These are phyloP conservation scores for Formica aserva DNA, from an alignment of 2,888 invertebrate species.

Conservation along the genomic window DNA sequence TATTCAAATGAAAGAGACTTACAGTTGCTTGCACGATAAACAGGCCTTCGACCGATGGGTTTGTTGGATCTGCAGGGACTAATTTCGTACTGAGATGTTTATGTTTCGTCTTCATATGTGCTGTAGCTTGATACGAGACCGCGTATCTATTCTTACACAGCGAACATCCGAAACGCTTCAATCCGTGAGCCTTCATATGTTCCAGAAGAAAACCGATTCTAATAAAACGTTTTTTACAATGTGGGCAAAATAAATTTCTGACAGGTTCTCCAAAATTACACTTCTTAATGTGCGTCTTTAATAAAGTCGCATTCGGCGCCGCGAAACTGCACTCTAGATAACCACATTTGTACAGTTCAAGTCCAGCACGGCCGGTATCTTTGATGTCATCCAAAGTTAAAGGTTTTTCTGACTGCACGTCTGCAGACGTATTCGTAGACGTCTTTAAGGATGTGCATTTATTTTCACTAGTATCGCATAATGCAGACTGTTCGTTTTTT, in stretches of 20 bases:
- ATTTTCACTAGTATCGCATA: constrained; percentile 61
- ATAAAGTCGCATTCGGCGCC: constrained; percentile 80
- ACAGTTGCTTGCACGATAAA: constrained; percentile 86
- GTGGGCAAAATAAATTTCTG: constrained; percentile 79
- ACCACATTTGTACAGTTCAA: constrained; percentile 87
- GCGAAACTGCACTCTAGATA: constrained; percentile 84
- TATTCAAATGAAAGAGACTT: constrained; percentile 62
- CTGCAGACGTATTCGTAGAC: neutral
- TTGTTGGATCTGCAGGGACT: constrained; percentile 86
- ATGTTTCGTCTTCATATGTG: constrained; percentile 88
- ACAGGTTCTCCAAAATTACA: constrained; percentile 81
- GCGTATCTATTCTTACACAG: constrained; percentile 86
- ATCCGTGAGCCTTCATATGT: constrained; percentile 88
- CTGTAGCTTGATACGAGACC: constrained; percentile 78
- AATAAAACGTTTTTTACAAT: constrained; percentile 86
- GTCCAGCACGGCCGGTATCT: constrained; percentile 84
- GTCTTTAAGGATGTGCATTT: constrained; percentile 31
- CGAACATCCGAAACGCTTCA: constrained; percentile 88
- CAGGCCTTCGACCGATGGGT: constrained; percentile 86
- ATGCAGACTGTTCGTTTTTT: constrained; percentile 31
- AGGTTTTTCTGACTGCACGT: constrained; percentile 62
- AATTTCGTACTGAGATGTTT: constrained; percentile 84
- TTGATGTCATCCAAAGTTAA: constrained; percentile 81
- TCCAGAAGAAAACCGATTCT: constrained; percentile 86
- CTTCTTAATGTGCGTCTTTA: constrained; percentile 85